Evolutionary conservation across 2,797 vertebrate genomes (phyloP).

Genomic region (Crocodylus rhombifer): DNA sequence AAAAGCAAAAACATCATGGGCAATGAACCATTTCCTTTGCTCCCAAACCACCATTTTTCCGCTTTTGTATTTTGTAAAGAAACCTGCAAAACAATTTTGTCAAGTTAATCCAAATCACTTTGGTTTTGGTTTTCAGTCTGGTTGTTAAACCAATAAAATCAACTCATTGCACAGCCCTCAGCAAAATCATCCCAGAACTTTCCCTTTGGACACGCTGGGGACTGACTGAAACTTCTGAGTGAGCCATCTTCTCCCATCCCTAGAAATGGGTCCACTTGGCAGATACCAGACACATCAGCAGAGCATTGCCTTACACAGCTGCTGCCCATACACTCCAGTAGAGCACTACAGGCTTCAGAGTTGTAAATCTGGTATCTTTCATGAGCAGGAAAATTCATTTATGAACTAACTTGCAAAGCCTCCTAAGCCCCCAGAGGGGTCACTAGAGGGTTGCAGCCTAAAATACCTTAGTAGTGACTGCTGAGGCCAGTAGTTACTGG

Average conservation of each 20-base stretch:
- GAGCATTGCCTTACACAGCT: not conserved
- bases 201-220: not conserved
- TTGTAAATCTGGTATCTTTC: not conserved
- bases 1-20: not conserved
- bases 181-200: not conserved
- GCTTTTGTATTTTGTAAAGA: not conserved
- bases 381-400: not conserved
- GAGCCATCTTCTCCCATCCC: not conserved
- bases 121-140: not conserved
- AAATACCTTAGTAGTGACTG: rapidly evolving
- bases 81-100: not conserved
- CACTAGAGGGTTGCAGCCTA: not conserved
- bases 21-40: not conserved
- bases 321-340: not conserved
- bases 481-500: not conserved
- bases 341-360: not conserved
- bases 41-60: not conserved
- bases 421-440: not conserved
- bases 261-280: not conserved
- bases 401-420: not conserved
- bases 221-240: not conserved
- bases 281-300: not conserved
- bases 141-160: not conserved
- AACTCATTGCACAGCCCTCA: not conserved
- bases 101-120: not conserved